phyloP scores from a whole-genome alignment of 2,797 vertebrate species.

The Enteromius mattozi region DNA sequence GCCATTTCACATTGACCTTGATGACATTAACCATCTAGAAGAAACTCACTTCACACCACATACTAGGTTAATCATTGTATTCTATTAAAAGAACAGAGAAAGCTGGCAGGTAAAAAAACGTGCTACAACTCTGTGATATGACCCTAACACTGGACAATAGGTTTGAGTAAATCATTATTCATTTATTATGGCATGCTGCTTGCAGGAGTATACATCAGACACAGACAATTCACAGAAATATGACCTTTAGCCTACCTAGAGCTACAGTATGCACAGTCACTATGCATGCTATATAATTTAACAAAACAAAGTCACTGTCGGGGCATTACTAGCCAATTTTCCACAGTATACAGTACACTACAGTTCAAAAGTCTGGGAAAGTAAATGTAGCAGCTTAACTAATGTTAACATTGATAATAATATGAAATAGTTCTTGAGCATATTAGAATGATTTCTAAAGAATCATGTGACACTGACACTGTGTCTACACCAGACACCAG shows the following conservation, averaged over 20 bases:
- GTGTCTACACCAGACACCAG: background rate
- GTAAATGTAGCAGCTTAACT: background rate
- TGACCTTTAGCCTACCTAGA: constrained; percentile 29
- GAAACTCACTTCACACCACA: constrained; percentile 11
- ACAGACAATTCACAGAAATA: constrained; percentile 12
- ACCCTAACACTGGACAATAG: constrained; percentile 30
- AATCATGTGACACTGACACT: background rate
- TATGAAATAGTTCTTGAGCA: background rate
- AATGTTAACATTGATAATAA: background rate
- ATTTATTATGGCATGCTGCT: constrained; percentile 43
- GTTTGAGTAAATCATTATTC: constrained; percentile 53
- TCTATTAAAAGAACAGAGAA: constrained; percentile 46
- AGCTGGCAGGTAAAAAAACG: constrained; percentile 19
- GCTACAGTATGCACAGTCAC: background rate
- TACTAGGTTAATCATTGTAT: constrained; percentile 14
- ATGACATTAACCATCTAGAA: constrained; percentile 39
- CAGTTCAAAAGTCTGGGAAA: background rate
- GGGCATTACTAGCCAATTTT: background rate
- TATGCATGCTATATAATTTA: background rate
- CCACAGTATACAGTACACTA: background rate
- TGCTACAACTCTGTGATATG: constrained; percentile 25
- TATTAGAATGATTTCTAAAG: background rate
- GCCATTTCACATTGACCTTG: constrained; percentile 28
- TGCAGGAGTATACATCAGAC: constrained; percentile 3
- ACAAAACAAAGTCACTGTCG: constrained; percentile 6